phyloP scores from a whole-genome alignment of 2,888 invertebrate genomes.

The Xanthia icteritia region DNA sequence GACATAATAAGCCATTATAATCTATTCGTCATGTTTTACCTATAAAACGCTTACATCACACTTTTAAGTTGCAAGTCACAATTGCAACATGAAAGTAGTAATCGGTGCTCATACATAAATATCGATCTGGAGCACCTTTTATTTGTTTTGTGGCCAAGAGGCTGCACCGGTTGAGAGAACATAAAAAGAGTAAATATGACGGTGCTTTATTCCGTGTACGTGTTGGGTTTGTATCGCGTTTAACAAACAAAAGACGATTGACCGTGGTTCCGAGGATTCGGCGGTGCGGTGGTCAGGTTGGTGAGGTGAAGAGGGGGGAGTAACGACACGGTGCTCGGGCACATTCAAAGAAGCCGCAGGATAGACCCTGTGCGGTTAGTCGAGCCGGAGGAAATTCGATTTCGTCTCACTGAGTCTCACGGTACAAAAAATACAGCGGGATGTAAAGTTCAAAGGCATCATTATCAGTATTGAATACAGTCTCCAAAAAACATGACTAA shows the following conservation, averaged over 20 bases:
- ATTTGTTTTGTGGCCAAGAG: constrained; percentile 55
- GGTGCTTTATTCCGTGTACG: constrained; percentile 77
- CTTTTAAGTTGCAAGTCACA: constrained; percentile 55
- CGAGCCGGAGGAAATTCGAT: constrained; percentile 78
- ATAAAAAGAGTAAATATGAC: constrained; percentile 71
- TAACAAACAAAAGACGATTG: constrained; percentile 87
- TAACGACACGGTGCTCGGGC: constrained; percentile 81
- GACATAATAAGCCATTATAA: constrained; percentile 55
- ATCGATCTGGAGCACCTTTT: constrained; percentile 67
- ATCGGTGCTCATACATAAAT: constrained; percentile 59
- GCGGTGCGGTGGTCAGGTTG: constrained; percentile 58
- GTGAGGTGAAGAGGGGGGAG: constrained; percentile 42
- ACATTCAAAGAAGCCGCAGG: constrained; percentile 87
- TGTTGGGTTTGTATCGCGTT: constrained; percentile 85
- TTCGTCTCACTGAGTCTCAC: constrained; percentile 64
- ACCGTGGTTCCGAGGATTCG: constrained; percentile 75
- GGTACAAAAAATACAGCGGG: constrained; percentile 47
- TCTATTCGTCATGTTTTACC: constrained; percentile 59
- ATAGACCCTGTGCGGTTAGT: constrained; percentile 79
- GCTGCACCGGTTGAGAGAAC: constrained; percentile 62
- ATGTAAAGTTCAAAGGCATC: constrained; percentile 37
- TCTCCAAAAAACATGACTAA: constrained; percentile 24
- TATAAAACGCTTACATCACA: constrained; percentile 64
- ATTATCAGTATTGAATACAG: constrained; percentile 20
- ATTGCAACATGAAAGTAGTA: constrained; percentile 62